Base-by-base conservation (phyloP, 2,797 vertebrate species). In the Parambassis ranga region DNA sequence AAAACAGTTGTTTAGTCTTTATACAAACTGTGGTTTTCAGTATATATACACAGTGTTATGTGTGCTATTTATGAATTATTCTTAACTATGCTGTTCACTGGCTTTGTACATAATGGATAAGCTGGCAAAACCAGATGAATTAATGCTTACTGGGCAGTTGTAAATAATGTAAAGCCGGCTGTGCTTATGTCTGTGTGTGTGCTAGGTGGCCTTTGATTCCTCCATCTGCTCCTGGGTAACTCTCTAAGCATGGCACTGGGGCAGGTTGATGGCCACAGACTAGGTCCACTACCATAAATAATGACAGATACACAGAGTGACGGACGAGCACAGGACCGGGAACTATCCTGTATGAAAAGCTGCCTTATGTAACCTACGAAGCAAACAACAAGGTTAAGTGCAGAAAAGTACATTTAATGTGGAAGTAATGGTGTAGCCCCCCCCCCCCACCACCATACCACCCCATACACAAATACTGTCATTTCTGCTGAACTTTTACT, bases 161-260 rank as follows among this genome's bases (percentile, higher is more conserved):
- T 85, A 65, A 87, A 89, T 88, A 84, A 81, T 88, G 69, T 63
- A 86, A 65, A 43, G 42, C 39, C 48, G 6, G 27, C n/a, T 58
- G 15, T 49, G 28, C 18, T 10, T 49, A 16, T 47, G 30, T 50
- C 35, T 67, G 36, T 49, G 11, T 31, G 19, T 41, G 4, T 26
- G 6, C 65, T 19, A 43, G 32, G 3, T 59, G 64, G 65, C 62
- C 68, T 82, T 66, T 82, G 79, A 79, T 77, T 77, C 53, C 16
- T 70, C 82, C 86, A 86, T 87, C 84, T 90, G 86, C 58, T 84
- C 13, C 38, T 50, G 47, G 43, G 53, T 64, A 36, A 59, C 57
- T 69, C 37, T 48, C 48, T 35, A 48, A 55, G 35, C 32, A 31
- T 57, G 65, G 39, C 85, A 73, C 23, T 79, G 65, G 80, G 79